Evolutionary conservation across 2,797 vertebrate species (phyloP).

Genomic region (Rhynchonycteris naso): DNA sequence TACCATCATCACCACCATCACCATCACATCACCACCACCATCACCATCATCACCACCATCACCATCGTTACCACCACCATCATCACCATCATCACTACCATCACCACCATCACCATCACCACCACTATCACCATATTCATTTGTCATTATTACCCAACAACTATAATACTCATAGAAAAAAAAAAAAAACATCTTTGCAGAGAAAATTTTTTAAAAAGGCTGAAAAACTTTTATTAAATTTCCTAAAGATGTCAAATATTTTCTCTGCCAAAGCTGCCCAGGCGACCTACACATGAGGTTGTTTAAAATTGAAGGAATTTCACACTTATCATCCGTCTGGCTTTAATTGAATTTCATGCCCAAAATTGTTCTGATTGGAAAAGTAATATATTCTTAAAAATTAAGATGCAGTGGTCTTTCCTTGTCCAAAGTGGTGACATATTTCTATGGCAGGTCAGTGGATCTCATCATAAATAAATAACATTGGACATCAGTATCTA

Average conservation of each 20-base stretch:
- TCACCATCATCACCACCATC: no score
- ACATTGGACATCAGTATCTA: no score
- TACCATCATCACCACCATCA: no score
- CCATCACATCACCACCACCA: no score
- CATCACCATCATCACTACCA: background rate
- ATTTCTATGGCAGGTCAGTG: background rate
- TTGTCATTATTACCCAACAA: background rate
- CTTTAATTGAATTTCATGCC: background rate
- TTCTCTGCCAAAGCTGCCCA: background rate
- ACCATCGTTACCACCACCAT: background rate
- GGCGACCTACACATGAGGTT: background rate
- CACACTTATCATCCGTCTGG: background rate
- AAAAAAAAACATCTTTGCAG: background rate
- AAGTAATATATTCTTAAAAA: background rate
- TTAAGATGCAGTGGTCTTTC: background rate
- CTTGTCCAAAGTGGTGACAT: background rate
- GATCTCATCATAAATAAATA: no score
- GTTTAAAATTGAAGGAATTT: background rate
- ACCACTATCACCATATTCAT: background rate
- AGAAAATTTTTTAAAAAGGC: background rate
- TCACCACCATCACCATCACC: rapidly evolving
- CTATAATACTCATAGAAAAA: background rate
- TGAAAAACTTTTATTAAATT: background rate
- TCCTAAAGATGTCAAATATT: background rate
- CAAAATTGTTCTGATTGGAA: background rate